Percentiles rank a stretch among this genome's conserved stretches.
phyloP scores from a whole-genome alignment of 2,797 vertebrate genomes.

The Clarias platycephalus region DNA sequence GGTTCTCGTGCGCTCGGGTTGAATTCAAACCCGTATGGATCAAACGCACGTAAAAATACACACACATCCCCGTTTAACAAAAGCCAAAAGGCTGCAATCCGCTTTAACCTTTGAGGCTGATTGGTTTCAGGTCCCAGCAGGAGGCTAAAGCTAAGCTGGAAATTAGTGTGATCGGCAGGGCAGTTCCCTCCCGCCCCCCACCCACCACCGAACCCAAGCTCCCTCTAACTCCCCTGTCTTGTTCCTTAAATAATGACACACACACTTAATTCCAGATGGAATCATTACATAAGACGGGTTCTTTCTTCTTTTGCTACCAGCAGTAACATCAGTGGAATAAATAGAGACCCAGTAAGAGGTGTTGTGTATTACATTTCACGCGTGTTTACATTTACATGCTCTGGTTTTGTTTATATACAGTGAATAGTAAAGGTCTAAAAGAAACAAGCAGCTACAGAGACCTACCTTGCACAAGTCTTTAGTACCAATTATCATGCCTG shows the following conservation, averaged over 20 bases:
- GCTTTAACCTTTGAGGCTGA: constrained; percentile 40
- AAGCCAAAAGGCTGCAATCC: constrained; percentile 31
- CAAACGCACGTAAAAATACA: not conserved
- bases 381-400: not conserved
- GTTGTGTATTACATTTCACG: not conserved
- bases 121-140: constrained; percentile 39
- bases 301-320: not conserved
- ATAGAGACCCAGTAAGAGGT: no score
- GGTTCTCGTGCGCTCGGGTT: constrained; percentile 28
- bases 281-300: not conserved
- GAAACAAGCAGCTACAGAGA: not conserved
- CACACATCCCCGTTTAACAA: constrained; percentile 23
- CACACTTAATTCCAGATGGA: constrained; percentile 41
- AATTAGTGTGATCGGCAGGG: constrained; percentile 40
- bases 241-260: constrained; percentile 38
- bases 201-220: not conserved
- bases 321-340: not conserved
- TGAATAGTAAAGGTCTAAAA: not conserved
- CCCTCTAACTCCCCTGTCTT: not conserved
- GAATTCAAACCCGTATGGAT: constrained; percentile 10
- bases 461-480: no score
- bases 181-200: not conserved
- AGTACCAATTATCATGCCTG: no score
- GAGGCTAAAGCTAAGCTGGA: constrained; percentile 13
- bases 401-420: not conserved